These are phyloP conservation scores for Epistrophe eligans DNA, from an alignment of 2,888 invertebrate species.

Conservation along the genomic window DNA sequence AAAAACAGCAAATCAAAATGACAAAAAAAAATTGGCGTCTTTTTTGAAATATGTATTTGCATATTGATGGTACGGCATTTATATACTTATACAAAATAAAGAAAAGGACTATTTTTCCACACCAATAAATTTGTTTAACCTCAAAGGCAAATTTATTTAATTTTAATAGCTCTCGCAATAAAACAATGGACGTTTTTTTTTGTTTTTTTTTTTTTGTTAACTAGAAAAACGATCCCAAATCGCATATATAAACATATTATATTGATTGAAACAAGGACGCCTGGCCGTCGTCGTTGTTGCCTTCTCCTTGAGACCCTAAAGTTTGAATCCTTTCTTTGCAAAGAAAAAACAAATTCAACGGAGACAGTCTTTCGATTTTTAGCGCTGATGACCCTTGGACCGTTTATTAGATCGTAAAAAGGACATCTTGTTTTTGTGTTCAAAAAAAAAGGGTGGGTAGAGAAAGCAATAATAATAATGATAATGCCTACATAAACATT, in stretches of 20 bases:
- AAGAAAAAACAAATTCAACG: slow-evolving; percentile 48
- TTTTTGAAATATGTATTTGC: slow-evolving; percentile 21
- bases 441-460: background rate
- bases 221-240: slow-evolving; percentile 20
- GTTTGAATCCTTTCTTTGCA: background rate
- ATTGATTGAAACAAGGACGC: slow-evolving; percentile 1
- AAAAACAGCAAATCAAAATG: slow-evolving; percentile 32
- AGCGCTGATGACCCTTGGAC: slow-evolving; percentile 53
- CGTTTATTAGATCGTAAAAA: slow-evolving; percentile 70
- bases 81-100: background rate
- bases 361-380: background rate
- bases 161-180: slow-evolving; percentile 67
- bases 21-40: slow-evolving; percentile 1
- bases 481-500: slow-evolving; percentile 63
- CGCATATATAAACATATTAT: slow-evolving; percentile 36
- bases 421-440: slow-evolving; percentile 57
- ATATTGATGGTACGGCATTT: background rate
- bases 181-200: slow-evolving; percentile 46
- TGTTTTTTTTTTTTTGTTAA: slow-evolving; percentile 14
- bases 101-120: slow-evolving; percentile 60
- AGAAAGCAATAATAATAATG: slow-evolving; percentile 65
- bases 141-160: slow-evolving; percentile 70
- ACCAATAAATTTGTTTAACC: slow-evolving; percentile 56
- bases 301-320: background rate
- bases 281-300: background rate